Percentiles rank a stretch among this genome's conserved stretches.
phyloP scores from a whole-genome alignment of 2,888 invertebrate species.

The Caenorhabditis panamensis region DNA sequence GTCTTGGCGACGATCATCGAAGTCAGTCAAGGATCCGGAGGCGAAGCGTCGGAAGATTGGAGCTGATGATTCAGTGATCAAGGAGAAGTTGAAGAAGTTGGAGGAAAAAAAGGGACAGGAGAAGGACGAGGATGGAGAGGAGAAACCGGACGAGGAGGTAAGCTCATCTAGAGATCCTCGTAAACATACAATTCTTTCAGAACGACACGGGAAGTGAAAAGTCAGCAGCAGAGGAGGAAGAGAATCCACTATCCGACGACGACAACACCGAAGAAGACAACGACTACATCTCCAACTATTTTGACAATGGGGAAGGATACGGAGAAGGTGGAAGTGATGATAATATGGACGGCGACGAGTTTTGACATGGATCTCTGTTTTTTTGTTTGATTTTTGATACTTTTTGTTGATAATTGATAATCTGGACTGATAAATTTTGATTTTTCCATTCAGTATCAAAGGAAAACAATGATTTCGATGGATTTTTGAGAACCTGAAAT shows the following conservation, averaged over 20 bases:
- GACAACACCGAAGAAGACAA: conserved; percentile 79
- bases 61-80: conserved; percentile 39
- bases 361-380: conserved; percentile 31
- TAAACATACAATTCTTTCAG: too few relatives aligned
- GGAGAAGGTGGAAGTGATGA: conserved; percentile 76
- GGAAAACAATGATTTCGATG: too few relatives aligned
- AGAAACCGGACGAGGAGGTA: conserved; percentile 54
- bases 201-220: conserved; percentile 65
- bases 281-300: conserved; percentile 79
- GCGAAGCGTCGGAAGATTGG: conserved; percentile 61
- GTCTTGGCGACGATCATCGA: conserved; percentile 44
- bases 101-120: conserved; percentile 65
- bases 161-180: too few relatives aligned
- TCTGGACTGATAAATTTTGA: not conserved
- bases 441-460: not conserved
- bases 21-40: conserved; percentile 19
- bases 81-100: conserved; percentile 64
- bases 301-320: conserved; percentile 80
- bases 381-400: conserved; percentile 44
- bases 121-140: conserved; percentile 57
- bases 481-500: too few relatives aligned
- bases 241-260: conserved; percentile 73
- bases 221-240: conserved; percentile 57
- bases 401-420: conserved; percentile 50
- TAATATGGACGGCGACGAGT: conserved; percentile 76